Evolutionary conservation across 2,888 invertebrate species (phyloP), one percentile per base, ranked within the genome.

Genomic region (Caenorhabditis japonica): DNA sequence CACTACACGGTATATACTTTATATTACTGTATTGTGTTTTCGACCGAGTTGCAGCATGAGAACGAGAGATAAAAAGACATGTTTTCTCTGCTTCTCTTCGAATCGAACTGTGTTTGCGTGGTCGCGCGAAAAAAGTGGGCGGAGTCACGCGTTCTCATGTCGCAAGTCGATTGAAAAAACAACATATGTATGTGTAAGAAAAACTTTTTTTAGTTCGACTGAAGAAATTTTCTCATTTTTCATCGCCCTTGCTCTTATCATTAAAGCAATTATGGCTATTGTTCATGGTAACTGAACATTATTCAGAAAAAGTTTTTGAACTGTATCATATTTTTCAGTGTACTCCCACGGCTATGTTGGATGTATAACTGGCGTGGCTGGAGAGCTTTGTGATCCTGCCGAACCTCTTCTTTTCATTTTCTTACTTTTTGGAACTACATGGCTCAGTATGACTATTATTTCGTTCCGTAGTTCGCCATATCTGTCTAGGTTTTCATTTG

Each of bases 401-500:
- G 56, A 64, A 17, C 79, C 81, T 7, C 58, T 84, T 4, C 49
- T 84, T 2, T 84, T 84, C 59, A 46, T 82, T 23, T 52, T 84
- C 36, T 64, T 84, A 0, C 43, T 82, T 23, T 68, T 78, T n/a
- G 84, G 84, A 27, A 84, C 84, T 7, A 56, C 80, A 5, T 84
- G 83, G 83, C 47, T 82, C 1, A 75, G 66, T 36, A 60, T 73
- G 60, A 73, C 75, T 0, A 58, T 77, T 4, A 59, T 56, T 25
- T 73, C 77, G 0, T 68, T 75, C 19, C 47, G 77, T 46, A 72
- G 58, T 17, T 62, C 71, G 10, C 71, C 70, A 27, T 76, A 72
- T 62, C 49, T 76, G 4, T 71, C 76, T 1, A 69, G 71, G 75
- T 72, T 7, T 17, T 1, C 7, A 10, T 30, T 12, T 4, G 3